Evolutionary conservation across 2,797 vertebrate species (phyloP), one percentile per base, ranked within the genome.

Genomic region (Gobionotothen gibberifrons): DNA sequence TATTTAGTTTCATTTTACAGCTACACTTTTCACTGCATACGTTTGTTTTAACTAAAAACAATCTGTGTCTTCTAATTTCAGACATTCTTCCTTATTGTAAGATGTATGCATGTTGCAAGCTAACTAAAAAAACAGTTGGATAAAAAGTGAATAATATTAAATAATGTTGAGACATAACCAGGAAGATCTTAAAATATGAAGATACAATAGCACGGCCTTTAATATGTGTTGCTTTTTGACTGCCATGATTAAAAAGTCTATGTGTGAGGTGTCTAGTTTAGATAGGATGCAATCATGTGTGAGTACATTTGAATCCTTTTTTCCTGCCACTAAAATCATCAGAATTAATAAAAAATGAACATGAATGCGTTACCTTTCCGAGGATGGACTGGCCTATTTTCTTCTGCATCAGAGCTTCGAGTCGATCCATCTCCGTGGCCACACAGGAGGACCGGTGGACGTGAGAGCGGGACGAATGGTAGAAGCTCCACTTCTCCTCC

Each of bases 361-460:
- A 19, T 36, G 9, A 5, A 21, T 3, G 3, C 19, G 32, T 8
- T 85, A 98, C 98, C 96, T 99, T 99, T 49, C 98, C 98, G 44
- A 99, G 94, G 76, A 97, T 69, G 0, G 98, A 99, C 87, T 98
- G 97, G 16, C 98, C 98, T 0, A 99, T 97, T 92, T 96, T 98
- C 91, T 94, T 97, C 82, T 96, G 92, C 84, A 97, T 83, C 66
- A 97, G 91, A 1, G 90, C 58, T 53, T 92, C 95, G 58, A 99
- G 94, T 82, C 98, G 95, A 86, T 97, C 96, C 82, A 99, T 93
- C 93, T 99, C 98, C 3, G 96, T 94, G 36, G 96, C 96, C 51
- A 97, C 97, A 0, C 96, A 97, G 0, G 98, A 99, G 0, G 98
- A 84, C 62, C 97, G 93, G 70, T 98, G 97, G 74, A 97, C 68